Base-by-base conservation (phyloP, 2,888 invertebrate species). In the Ptilodon capucinus region DNA sequence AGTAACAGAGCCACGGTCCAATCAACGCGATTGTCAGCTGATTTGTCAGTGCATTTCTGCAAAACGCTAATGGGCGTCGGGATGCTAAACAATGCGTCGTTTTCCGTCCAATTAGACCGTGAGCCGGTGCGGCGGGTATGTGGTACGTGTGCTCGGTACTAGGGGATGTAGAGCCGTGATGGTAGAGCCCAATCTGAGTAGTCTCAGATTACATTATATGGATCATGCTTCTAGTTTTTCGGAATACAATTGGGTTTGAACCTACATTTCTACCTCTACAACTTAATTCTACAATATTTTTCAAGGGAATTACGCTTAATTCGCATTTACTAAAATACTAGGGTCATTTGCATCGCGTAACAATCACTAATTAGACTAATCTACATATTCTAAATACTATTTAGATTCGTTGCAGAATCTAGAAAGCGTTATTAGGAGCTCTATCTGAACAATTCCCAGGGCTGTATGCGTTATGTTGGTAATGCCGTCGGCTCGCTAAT, bases 401-500 rank as follows among this genome's bases (percentile, higher is more conserved):
- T n/a, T n/a, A n/a, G n/a, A n/a, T n/a, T n/a, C n/a, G n/a, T n/a
- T n/a, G n/a, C n/a, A n/a, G 1, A n/a, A 28, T 28, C n/a, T n/a
- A 28, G 4, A 2, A 11, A n/a, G 3, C n/a, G 4, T 28, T 28
- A 11, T n/a, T 7, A 11, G 28, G 28, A 1, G n/a, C n/a, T 28
- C 28, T 34, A 16, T 14, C 34, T 14, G 6, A 35, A 45, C 44
- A 42, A 49, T 46, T 42, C 43, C 55, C 53, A n/a, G 52, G 52
- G n/a, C 13, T n/a, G 35, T 35, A 17, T 17, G 35, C 34, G 17
- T 17, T 17, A 17, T 58, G 51, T 57, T 57, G 55, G 46, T 39
- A 40, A 51, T 57, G 51, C 55, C 49, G 28, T 41, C 35, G 53
- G 39, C 46, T 40, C 54, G 46, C 49, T 68, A 70, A 70, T 68